Evolutionary conservation across 1,140 invertebrate genomes (phyloP), one percentile per base, ranked within the genome.

Genomic region (Aphelinus certus): DNA sequence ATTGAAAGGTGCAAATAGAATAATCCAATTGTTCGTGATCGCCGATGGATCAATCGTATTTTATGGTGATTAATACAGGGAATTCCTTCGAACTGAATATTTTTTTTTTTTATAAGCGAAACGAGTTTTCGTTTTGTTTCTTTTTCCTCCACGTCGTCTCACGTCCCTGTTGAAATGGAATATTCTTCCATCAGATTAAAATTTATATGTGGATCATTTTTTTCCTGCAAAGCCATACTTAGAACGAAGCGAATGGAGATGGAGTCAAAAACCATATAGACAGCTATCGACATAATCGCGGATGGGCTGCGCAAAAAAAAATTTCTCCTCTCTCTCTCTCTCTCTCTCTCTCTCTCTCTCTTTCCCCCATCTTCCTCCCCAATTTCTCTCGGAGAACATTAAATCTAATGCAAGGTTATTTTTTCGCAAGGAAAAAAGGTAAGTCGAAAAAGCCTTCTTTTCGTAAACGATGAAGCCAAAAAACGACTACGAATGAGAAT

Each of bases 241-340:
- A 26, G 47, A 2, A 45, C 42, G 67, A 67, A 63, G 53, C 58
- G 60, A 66, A 51, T 67, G 56, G 26, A 74, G 56, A 47, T 9
- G 58, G 55, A 60, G 64, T 6, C 47, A 51, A 77, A 71, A 56
- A 69, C 51, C 51, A 73, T 73, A 68, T 75, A 79, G 80, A 82
- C 80, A 73, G 75, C 79, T 80, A 82, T 82, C 81, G 73, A 73
- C 72, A 78, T 81, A 82, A 82, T 81, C 77, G 75, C 68, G 75
- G 79, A 71, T 66, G 61, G 61, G 63, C 78, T 75, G 57, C 68
- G 65, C 71, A 66, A 72, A 79, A 79, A 78, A 76, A 80, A 79
- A 81, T 75, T 69, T 51, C 56, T 53, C 45, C 45, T 69, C 45
- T 57, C 43, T 0, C 26, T 26, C 26, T 26, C 26, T 26, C 26